Evolutionary conservation across 2,113 vertebrate species (phyloP), one percentile per base, ranked within the genome.

Genomic region (Hippocampus abdominalis): DNA sequence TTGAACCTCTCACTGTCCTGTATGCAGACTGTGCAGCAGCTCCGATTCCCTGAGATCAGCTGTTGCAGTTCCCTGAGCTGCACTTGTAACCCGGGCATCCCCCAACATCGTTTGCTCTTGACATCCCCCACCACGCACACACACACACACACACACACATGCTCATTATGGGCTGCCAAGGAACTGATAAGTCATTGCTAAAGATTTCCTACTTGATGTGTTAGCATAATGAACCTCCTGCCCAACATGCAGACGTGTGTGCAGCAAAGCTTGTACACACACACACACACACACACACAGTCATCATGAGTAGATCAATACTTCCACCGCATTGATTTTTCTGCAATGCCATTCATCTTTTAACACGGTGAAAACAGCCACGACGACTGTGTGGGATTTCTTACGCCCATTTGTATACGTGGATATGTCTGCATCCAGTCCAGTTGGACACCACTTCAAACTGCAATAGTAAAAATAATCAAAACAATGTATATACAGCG

Each of bases 301-400:
- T 61, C 74, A 73, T 76, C 81, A 76, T 49, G 72, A 71, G 69
- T 71, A 59, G 75, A 82, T 88, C 89, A 78, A 85, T 90, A 83
- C 76, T 64, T 83, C 81, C 82, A 71, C 66, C 65, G 71, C 74
- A 90, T 90, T 89, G 88, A 90, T 92, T 91, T 91, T 36, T 82
- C 81, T 78, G 71, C 74, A 23, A 72, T 1, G 32, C 75, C 51
- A 51, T 82, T 86, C 76, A 79, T 84, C 76, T 86, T 79, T 79
- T 66, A 77, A 82, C 84, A 86, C 84, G 86, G 84, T 81, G 77
- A 77, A 85, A 75, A 67, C 36, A 23, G 76, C 72, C 20, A 3
- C n/a, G 53, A 11, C 49, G 8, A 53, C 53, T 54, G 21, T 54
- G 54, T 15, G 54, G 21, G 54, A 25, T 5, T 23, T 57, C 1